These are phyloP conservation scores for Brachyptera putata DNA, from an alignment of 2,888 invertebrate species.

Conservation along the genomic window DNA sequence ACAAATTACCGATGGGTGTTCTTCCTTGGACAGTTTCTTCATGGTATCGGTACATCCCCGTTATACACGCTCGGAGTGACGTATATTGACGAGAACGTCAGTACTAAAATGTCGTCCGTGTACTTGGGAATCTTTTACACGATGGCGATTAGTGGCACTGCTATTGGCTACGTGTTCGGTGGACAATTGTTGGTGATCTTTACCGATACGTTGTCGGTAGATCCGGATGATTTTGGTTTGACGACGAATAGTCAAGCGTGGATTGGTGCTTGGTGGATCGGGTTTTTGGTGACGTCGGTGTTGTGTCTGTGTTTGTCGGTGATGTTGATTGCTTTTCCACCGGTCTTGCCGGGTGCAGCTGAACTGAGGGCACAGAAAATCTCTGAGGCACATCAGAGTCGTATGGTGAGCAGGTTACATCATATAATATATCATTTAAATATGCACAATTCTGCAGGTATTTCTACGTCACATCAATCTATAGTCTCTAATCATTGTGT, in stretches of 20 bases:
- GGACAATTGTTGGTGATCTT: constrained; percentile 76
- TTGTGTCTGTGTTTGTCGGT: constrained; percentile 63
- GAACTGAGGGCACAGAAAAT: constrained; percentile 58
- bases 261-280: constrained; percentile 87
- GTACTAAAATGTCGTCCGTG: constrained; percentile 78
- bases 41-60: constrained; percentile 82
- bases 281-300: constrained; percentile 64
- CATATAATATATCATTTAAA: too few species aligned
- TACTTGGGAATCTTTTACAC: constrained; percentile 81
- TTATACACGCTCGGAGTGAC: constrained; percentile 85
- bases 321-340: constrained; percentile 70
- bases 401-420: too few species aligned
- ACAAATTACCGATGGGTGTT: constrained; percentile 54
- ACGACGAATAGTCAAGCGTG: constrained; percentile 68
- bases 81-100: constrained; percentile 83
- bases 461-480: too few species aligned
- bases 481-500: too few species aligned
- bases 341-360: constrained; percentile 58
- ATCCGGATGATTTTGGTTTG: constrained; percentile 63
- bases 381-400: too few species aligned
- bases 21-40: constrained; percentile 73
- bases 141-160: constrained; percentile 79
- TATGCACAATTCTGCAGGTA: too few species aligned
- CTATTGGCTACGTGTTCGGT: constrained; percentile 79
- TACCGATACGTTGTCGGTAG: constrained; percentile 60